phyloP scores from a whole-genome alignment of 1,140 invertebrate genomes.

The Aphis gossypii region DNA sequence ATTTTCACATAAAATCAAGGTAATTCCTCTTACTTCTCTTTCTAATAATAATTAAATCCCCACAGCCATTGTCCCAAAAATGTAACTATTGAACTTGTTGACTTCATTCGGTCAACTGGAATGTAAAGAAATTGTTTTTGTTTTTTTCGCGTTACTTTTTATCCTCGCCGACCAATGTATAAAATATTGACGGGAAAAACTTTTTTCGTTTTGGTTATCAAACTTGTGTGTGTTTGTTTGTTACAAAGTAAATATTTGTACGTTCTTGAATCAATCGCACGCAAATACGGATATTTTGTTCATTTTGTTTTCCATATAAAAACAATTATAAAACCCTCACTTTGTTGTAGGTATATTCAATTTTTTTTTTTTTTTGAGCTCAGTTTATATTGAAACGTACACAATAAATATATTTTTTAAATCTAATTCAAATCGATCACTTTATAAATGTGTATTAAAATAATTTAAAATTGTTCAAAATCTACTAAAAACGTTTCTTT shows the following conservation, averaged over 20 bases:
- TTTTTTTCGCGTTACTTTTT: not conserved
- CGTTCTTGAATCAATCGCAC: not conserved
- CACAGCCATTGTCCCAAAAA: not conserved
- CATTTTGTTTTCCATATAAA: not conserved
- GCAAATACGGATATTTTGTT: not conserved
- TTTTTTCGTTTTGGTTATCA: not conserved
- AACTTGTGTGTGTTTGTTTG: not conserved
- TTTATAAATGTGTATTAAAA: not conserved
- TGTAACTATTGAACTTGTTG: slow-evolving; percentile 15
- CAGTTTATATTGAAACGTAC: not conserved
- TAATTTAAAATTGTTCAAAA: not conserved
- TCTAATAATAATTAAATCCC: not conserved
- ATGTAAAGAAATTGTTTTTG: not conserved
- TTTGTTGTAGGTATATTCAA: not conserved
- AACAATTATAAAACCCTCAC: slow-evolving; percentile 2
- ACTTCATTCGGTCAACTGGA: slow-evolving; percentile 6
- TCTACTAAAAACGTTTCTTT: not conserved
- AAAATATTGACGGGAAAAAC: not conserved
- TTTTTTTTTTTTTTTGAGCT: not conserved
- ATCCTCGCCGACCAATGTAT: not conserved
- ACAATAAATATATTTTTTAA: not conserved
- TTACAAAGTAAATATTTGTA: not conserved
- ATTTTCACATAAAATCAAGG: not conserved
- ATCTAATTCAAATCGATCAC: not conserved
- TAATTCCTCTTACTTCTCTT: no score